Percentiles rank a stretch among this genome's conserved stretches.
Conservation (phyloP, 2,888 invertebrate species). For the Ornithoptera alexandrae region DNA sequence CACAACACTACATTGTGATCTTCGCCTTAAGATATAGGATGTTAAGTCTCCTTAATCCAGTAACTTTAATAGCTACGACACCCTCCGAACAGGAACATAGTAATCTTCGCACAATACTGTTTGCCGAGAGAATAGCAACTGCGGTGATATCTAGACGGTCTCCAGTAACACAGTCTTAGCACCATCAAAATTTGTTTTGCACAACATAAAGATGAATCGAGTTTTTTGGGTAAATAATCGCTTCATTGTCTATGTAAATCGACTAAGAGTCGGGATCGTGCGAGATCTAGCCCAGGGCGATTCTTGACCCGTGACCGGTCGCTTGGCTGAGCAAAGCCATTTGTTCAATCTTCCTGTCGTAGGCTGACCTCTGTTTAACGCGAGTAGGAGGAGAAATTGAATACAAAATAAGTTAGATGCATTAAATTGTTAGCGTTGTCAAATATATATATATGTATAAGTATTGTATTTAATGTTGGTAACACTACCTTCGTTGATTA, state of each 20-base stretch:
- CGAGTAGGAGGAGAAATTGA: slow-evolving; percentile 1
- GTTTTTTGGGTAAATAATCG: slow-evolving; percentile 3
- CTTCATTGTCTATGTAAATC: slow-evolving; percentile 8
- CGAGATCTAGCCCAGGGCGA: slow-evolving; percentile 17
- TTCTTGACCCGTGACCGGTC: slow-evolving; percentile 28
- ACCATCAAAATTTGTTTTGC: neutral
- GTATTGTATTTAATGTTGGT: too few relatives aligned
- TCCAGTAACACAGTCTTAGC: too few relatives aligned
- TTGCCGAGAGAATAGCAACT: too few relatives aligned
- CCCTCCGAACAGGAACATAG: too few relatives aligned
- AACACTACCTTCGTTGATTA: too few relatives aligned
- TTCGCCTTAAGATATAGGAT: too few relatives aligned
- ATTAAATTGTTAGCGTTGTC: neutral
- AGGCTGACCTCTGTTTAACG: slow-evolving; percentile 17
- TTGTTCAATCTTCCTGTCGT: slow-evolving; percentile 34
- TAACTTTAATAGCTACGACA: too few relatives aligned
- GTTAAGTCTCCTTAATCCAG: too few relatives aligned
- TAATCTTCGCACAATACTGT: too few relatives aligned
- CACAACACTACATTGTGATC: too few relatives aligned
- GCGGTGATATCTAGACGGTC: too few relatives aligned
- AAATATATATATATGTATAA: too few relatives aligned
- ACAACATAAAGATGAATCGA: neutral
- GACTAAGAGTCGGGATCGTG: slow-evolving; percentile 5
- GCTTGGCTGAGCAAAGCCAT: slow-evolving; percentile 32
- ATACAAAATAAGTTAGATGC: slow-evolving; percentile 1